Conservation (phyloP, 2,888 invertebrate genomes). For the Metopia argyrocephala region DNA sequence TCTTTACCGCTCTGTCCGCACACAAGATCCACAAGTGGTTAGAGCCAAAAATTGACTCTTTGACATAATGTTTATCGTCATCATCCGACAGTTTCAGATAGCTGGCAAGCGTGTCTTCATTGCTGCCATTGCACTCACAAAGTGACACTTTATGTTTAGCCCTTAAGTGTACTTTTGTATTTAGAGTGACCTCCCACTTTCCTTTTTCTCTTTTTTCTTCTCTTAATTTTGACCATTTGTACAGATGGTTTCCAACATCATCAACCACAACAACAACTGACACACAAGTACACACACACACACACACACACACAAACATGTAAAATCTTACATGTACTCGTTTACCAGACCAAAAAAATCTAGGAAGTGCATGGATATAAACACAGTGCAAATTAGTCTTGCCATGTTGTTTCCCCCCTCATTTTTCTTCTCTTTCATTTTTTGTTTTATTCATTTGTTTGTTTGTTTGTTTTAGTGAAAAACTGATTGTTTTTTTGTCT, state of each 20-base stretch:
- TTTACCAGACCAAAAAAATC: conserved; percentile 33
- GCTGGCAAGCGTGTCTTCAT: conserved; percentile 54
- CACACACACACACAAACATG: conserved; percentile 25
- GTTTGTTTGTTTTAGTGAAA: conserved; percentile 29
- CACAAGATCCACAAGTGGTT: conserved; percentile 53
- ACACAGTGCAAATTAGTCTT: conserved; percentile 61
- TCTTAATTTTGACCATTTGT: not conserved
- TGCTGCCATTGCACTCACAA: conserved; percentile 55
- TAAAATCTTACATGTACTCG: conserved; percentile 19
- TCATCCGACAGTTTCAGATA: conserved; percentile 59
- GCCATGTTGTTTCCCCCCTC: conserved; percentile 37
- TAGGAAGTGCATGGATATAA: conserved; percentile 53
- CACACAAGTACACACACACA: conserved; percentile 26
- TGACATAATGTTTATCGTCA: conserved; percentile 63
- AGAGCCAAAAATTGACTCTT: conserved; percentile 62
- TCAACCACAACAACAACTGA: no score
- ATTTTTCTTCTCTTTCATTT: no score
- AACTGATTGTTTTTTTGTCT: conserved; percentile 39
- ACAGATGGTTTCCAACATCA: not conserved
- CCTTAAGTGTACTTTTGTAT: conserved; percentile 57
- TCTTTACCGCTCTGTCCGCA: conserved; percentile 7
- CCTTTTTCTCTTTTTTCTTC: no score
- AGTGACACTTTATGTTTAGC: conserved; percentile 61
- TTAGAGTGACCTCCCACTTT: conserved; percentile 51
- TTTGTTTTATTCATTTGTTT: not conserved